phyloP scores from a whole-genome alignment of 2,797 vertebrate species.

The Lagodon rhomboides region DNA sequence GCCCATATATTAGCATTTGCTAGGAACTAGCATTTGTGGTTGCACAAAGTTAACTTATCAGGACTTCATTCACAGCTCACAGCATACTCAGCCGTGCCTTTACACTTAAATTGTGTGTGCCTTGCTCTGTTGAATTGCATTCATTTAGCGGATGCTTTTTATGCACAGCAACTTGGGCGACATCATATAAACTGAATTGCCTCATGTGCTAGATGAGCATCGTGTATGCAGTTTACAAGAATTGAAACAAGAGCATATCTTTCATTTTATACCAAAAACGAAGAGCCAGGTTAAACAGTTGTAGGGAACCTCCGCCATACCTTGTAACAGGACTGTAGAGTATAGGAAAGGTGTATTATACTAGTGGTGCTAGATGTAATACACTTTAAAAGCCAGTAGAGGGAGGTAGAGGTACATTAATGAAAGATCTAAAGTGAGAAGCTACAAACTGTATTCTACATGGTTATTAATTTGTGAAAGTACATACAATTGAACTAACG shows the following conservation, averaged over 20 bases:
- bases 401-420: constrained; percentile 56
- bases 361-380: constrained; percentile 8
- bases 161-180: too few relatives aligned
- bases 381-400: constrained; percentile 12
- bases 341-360: background rate
- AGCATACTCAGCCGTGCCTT: background rate
- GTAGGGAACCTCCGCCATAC: too few relatives aligned
- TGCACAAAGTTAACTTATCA: background rate
- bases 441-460: background rate
- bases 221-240: too few relatives aligned
- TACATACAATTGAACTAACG: background rate
- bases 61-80: background rate
- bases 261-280: background rate
- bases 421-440: background rate
- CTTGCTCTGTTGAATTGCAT: background rate
- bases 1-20: background rate
- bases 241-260: background rate
- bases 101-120: background rate
- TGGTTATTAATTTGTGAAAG: background rate
- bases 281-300: too few relatives aligned
- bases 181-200: background rate
- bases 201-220: too few relatives aligned
- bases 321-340: too few relatives aligned
- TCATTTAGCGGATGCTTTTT: background rate
- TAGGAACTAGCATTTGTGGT: background rate